Percentiles rank a stretch among this genome's conserved stretches.
Evolutionary conservation across 2,888 invertebrate genomes (phyloP).

Genomic region (Adela reaumurella): DNA sequence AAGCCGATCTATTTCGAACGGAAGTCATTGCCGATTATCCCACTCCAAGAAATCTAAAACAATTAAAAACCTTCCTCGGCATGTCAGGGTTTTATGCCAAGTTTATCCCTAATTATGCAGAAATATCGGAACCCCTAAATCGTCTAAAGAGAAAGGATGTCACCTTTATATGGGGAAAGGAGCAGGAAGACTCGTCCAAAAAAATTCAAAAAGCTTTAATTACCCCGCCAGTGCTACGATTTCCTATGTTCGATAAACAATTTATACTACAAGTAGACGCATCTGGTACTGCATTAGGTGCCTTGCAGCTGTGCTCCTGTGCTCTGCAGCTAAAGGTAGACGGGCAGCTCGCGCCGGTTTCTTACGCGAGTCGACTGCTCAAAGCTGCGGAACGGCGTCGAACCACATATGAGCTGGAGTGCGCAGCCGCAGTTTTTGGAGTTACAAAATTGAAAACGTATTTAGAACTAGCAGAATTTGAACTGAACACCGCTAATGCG

Average conservation of each 20-base stretch:
- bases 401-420: conserved; percentile 4
- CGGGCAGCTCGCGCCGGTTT: conserved; percentile 4
- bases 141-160: background rate
- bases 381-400: conserved; percentile 2
- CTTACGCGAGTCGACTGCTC: conserved; percentile 5
- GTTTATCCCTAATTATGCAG: conserved; percentile 5
- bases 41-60: conserved; percentile 4
- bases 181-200: background rate
- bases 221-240: conserved; percentile 5
- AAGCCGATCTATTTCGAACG: conserved; percentile 2
- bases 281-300: conserved; percentile 2
- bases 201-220: conserved; percentile 2
- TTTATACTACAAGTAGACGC: conserved; percentile 5
- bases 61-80: conserved; percentile 6
- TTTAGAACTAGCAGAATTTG: conserved; percentile 3
- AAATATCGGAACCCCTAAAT: conserved; percentile 4
- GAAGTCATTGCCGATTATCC: conserved; percentile 4
- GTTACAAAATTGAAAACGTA: conserved; percentile 5
- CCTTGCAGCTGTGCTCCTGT: too few species aligned
- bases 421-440: conserved; percentile 5
- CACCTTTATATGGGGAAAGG: background rate
- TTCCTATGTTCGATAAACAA: conserved; percentile 4
- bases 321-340: conserved; percentile 6
- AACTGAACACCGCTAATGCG: conserved; percentile 5
- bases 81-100: conserved; percentile 7